Conservation (phyloP, 2,797 vertebrate genomes). For the Pelodytes ibericus region DNA sequence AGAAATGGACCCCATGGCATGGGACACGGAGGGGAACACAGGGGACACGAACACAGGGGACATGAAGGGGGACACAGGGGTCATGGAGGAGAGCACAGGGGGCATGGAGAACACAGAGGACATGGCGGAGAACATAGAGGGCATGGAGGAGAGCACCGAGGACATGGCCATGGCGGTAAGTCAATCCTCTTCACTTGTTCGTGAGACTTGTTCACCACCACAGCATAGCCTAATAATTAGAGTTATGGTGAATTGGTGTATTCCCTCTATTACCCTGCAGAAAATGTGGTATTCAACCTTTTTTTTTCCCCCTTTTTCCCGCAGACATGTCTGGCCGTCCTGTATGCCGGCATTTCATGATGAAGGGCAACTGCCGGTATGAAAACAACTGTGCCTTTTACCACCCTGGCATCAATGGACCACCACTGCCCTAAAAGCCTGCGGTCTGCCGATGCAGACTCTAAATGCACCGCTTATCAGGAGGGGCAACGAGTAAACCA, state of each 20-base stretch:
- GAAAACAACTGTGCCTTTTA: conserved; percentile 95
- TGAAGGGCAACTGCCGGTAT: conserved; percentile 93
- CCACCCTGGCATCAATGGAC: conserved; percentile 91
- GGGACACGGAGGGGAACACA: conserved; percentile 60
- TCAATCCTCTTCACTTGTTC: no score
- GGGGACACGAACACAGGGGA: conserved; percentile 64
- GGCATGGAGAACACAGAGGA: conserved; percentile 62
- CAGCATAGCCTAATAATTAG: no score
- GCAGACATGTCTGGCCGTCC: conserved; percentile 88
- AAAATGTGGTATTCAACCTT: background rate
- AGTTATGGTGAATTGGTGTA: no score
- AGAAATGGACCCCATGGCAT: conserved; percentile 71
- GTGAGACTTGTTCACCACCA: no score
- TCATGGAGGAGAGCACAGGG: conserved; percentile 78
- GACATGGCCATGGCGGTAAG: conserved; percentile 38
- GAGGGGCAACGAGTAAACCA: conserved; percentile 19
- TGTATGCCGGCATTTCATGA: conserved; percentile 92
- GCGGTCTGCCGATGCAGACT: background rate
- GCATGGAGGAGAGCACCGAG: conserved; percentile 77
- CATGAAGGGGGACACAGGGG: conserved; percentile 79
- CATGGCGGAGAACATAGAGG: conserved; percentile 63
- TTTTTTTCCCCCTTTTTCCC: background rate
- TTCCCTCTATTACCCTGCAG: no score
- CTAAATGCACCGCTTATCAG: conserved; percentile 23
- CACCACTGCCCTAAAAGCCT: conserved; percentile 75